Evolutionary conservation across 2,888 invertebrate genomes (phyloP).

Genomic region (Microchrysa polita): DNA sequence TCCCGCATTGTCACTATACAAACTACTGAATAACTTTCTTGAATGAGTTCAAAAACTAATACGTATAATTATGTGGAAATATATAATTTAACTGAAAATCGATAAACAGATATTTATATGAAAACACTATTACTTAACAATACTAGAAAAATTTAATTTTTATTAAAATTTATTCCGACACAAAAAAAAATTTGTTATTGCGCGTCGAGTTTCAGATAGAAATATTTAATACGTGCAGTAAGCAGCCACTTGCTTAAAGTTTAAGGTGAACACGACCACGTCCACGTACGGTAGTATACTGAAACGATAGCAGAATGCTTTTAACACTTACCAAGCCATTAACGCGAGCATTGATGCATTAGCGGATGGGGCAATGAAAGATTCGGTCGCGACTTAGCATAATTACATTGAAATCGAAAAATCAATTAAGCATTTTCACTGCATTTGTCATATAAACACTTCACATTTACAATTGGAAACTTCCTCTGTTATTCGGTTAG

Average conservation of each 20-base stretch:
- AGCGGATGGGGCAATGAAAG: conserved; percentile 23
- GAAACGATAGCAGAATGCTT: conserved; percentile 3
- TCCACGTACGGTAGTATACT: conserved; percentile 29
- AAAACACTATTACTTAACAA: too few species aligned
- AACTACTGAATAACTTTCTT: not conserved
- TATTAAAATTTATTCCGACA: conserved; percentile 5
- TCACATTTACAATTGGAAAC: too few species aligned
- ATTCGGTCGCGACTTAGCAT: conserved; percentile 22
- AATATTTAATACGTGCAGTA: not conserved
- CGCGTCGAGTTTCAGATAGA: conserved; percentile 17
- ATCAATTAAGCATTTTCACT: not conserved
- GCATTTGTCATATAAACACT: too few species aligned
- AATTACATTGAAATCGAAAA: not conserved
- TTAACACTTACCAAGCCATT: not conserved
- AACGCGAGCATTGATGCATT: not conserved
- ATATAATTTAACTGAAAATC: too few species aligned
- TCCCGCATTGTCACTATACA: conserved; percentile 68
- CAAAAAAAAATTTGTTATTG: conserved; percentile 20
- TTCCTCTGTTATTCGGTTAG: too few species aligned
- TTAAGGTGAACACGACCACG: conserved; percentile 22
- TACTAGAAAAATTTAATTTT: too few species aligned
- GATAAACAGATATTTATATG: too few species aligned
- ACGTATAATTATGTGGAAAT: too few species aligned
- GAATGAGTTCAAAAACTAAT: too few species aligned
- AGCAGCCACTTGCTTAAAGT: not conserved